phyloP scores from a whole-genome alignment of 2,113 vertebrate genomes.

The Microcebus jonahi region DNA sequence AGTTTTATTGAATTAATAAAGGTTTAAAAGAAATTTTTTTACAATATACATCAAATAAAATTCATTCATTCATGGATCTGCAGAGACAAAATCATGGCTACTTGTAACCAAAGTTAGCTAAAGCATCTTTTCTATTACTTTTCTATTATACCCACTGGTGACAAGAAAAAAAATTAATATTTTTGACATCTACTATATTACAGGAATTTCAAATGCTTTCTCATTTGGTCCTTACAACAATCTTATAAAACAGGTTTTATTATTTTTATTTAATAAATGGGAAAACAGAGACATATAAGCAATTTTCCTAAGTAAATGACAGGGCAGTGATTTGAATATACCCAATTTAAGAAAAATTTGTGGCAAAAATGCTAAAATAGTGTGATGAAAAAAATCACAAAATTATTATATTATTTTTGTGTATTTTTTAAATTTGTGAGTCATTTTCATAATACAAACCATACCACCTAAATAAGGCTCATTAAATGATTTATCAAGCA shows the following conservation, averaged over 20 bases:
- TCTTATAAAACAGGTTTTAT: background rate
- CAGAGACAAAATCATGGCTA: background rate
- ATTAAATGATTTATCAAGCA: background rate
- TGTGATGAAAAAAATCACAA: background rate
- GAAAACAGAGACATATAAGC: background rate
- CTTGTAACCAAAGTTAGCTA: background rate
- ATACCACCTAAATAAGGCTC: background rate
- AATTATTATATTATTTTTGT: background rate
- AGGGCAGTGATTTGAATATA: background rate
- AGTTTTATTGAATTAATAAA: background rate
- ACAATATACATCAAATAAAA: background rate
- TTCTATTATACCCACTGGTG: background rate
- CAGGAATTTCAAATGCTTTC: background rate
- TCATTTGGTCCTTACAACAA: background rate
- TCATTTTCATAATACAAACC: background rate
- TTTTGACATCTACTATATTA: background rate
- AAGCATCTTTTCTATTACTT: background rate
- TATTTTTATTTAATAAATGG: conserved; percentile 17
- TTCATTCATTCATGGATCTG: background rate
- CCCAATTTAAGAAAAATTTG: background rate
- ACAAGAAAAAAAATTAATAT: background rate
- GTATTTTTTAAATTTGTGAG: background rate
- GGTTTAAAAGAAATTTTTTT: background rate
- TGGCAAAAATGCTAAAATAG: background rate
- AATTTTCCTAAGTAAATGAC: background rate